Evolutionary conservation across 2,113 vertebrate species (phyloP).

Genomic region (Alaudala cheleensis): DNA sequence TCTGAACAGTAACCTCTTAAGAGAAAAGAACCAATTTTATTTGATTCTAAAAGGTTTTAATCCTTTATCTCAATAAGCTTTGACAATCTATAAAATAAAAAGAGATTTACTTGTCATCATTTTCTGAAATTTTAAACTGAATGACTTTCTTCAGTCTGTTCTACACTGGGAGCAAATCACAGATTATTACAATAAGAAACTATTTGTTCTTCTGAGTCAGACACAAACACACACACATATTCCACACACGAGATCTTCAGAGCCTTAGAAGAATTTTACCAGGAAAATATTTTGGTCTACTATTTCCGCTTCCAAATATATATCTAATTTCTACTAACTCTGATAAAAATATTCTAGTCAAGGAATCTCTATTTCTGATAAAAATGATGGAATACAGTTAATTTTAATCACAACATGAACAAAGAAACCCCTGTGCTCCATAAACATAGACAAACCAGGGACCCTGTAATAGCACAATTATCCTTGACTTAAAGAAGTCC

Average conservation of each 20-base stretch:
- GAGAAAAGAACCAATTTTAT: neutral
- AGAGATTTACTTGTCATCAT: neutral
- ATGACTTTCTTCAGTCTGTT: neutral
- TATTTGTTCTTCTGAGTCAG: neutral
- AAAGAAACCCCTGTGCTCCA: accelerated
- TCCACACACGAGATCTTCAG: neutral
- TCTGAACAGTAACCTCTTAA: neutral
- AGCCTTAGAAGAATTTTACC: neutral
- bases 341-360: neutral
- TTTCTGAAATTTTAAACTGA: neutral
- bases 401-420: neutral
- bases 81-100: neutral
- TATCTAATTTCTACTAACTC: neutral
- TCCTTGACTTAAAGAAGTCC: neutral
- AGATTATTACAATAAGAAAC: neutral
- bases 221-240: neutral
- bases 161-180: neutral
- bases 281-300: neutral
- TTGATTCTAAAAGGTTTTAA: neutral
- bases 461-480: neutral
- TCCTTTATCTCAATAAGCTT: neutral
- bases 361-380: neutral
- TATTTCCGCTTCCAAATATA: neutral
- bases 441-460: neutral
- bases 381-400: neutral